These are phyloP conservation scores for Hyposmocoma kahamanoa DNA, from an alignment of 1,140 invertebrate genomes.

Conservation along the genomic window DNA sequence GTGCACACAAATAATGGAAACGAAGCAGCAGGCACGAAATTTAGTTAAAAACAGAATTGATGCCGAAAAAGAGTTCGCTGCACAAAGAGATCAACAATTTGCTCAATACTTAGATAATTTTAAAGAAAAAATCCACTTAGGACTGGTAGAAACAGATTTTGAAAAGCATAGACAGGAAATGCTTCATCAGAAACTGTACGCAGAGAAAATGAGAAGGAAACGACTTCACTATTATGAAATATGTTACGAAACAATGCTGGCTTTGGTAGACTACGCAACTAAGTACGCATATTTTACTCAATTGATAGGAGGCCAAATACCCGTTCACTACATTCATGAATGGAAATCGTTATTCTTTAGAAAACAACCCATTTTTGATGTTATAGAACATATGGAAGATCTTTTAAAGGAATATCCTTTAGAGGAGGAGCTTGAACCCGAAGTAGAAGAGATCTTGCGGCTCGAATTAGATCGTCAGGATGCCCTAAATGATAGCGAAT, in stretches of 20 bases:
- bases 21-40: conserved; percentile 71
- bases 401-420: conserved; percentile 37
- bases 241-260: conserved; percentile 67
- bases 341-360: conserved; percentile 73
- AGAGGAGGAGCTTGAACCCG: conserved; percentile 28
- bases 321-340: conserved; percentile 62
- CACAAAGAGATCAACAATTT: conserved; percentile 65
- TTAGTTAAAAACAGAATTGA: conserved; percentile 70
- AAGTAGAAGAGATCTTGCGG: conserved; percentile 45
- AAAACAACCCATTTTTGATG: conserved; percentile 70
- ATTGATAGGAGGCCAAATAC: conserved; percentile 55
- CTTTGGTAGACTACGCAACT: conserved; percentile 71
- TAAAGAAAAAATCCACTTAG: conserved; percentile 58
- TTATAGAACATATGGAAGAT: conserved; percentile 47
- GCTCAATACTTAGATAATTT: conserved; percentile 58
- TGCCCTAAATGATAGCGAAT: conserved; percentile 52
- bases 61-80: conserved; percentile 62
- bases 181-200: conserved; percentile 68
- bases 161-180: conserved; percentile 69
- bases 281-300: conserved; percentile 68
- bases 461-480: conserved; percentile 55
- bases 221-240: conserved; percentile 59
- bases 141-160: conserved; percentile 65
- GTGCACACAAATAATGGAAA: conserved; percentile 75
- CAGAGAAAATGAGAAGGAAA: conserved; percentile 63